Percentiles rank a stretch among this genome's conserved stretches.
Conservation (phyloP, 30 jellyfish, hydroid and myxozoan genomes). For the Turritopsis rubra region DNA sequence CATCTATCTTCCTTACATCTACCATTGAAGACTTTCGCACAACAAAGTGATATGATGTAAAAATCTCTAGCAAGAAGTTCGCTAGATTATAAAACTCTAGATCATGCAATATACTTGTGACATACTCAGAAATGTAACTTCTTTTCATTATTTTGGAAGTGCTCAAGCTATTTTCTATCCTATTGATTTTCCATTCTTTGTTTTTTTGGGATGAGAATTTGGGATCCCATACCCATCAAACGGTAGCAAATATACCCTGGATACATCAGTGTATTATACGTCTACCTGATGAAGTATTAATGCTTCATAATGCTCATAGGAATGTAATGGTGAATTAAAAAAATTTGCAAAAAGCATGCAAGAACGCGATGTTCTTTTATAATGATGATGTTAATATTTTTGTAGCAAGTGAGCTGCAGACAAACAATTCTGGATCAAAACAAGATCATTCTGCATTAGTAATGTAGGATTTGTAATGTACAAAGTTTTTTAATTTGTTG, state of each 20-base stretch:
- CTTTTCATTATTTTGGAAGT: background rate
- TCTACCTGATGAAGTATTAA: too few relatives aligned
- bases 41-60: background rate
- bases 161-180: background rate
- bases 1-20: background rate
- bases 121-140: background rate
- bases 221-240: background rate
- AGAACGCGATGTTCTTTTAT: too few relatives aligned
- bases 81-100: background rate
- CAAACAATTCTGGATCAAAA: too few relatives aligned
- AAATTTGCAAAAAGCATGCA: too few relatives aligned
- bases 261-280: background rate
- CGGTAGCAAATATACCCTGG: background rate
- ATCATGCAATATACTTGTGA: background rate
- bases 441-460: too few relatives aligned
- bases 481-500: too few relatives aligned
- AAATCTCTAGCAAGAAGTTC: background rate
- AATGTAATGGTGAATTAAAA: too few relatives aligned
- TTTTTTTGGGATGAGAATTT: background rate
- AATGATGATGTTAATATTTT: too few relatives aligned
- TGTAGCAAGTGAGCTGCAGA: too few relatives aligned
- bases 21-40: background rate
- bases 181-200: background rate
- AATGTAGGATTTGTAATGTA: too few relatives aligned
- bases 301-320: too few relatives aligned